These are phyloP conservation scores for Rhadinocentrus ornatus DNA, from an alignment of 2,797 vertebrate genomes.

Conservation along the genomic window DNA sequence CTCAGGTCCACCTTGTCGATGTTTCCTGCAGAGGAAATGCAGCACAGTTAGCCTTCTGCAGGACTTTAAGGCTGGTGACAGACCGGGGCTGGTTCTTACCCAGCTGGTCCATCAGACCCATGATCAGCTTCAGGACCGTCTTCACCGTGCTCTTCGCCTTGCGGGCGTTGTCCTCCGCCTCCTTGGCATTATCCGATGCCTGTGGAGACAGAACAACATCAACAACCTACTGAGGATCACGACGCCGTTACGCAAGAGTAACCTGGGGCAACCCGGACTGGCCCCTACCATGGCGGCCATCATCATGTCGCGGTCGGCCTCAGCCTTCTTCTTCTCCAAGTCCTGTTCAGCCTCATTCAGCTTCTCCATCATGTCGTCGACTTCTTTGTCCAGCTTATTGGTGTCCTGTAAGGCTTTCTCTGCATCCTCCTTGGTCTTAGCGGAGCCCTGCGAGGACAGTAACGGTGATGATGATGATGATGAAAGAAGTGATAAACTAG, in stretches of 20 bases:
- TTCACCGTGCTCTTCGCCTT: slow-evolving; percentile 93
- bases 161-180: slow-evolving; percentile 93
- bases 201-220: slow-evolving; percentile 43
- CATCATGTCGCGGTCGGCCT: slow-evolving; percentile 93
- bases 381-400: slow-evolving; percentile 86
- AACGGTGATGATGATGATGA: not conserved
- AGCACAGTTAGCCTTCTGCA: not conserved
- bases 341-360: slow-evolving; percentile 89
- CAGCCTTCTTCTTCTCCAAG: slow-evolving; percentile 86
- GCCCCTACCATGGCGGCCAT: slow-evolving; percentile 90
- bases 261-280: no score
- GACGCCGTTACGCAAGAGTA: not conserved
- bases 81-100: slow-evolving; percentile 77
- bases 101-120: slow-evolving; percentile 87
- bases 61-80: no score
- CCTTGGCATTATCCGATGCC: slow-evolving; percentile 92
- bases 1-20: slow-evolving; percentile 95
- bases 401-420: slow-evolving; percentile 90
- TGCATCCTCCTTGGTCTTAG: slow-evolving; percentile 87
- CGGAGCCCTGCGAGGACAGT: slow-evolving; percentile 85
- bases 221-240: not conserved
- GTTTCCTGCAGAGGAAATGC: slow-evolving; percentile 80
- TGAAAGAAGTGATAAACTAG: fast-evolving
- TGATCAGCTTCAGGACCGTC: slow-evolving; percentile 88
- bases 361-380: slow-evolving; percentile 88